Conservation (phyloP, 2,113 vertebrate species). For the Channa argus region DNA sequence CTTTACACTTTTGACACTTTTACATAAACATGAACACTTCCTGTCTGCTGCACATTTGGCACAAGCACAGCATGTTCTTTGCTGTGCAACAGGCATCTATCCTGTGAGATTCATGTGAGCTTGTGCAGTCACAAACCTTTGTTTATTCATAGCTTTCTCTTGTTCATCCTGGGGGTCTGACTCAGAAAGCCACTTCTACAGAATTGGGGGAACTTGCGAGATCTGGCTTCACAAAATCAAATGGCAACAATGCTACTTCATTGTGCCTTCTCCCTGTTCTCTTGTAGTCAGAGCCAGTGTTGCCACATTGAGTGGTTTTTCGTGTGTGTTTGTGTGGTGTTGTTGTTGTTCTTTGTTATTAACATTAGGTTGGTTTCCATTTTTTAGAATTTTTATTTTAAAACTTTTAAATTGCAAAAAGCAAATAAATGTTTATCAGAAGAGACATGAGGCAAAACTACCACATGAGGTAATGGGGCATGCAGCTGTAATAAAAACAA, state of each 20-base stretch:
- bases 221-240: conserved; percentile 6
- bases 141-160: conserved; percentile 40
- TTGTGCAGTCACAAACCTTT: conserved; percentile 35
- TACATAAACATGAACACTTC: conserved; percentile 9
- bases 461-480: too few species aligned
- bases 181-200: conserved; percentile 29
- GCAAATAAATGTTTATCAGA: too few species aligned
- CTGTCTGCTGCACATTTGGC: conserved; percentile 6
- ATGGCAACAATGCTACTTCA: not conserved
- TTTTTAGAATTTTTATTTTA: too few species aligned
- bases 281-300: not conserved
- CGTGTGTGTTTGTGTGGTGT: too few species aligned
- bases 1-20: too few species aligned
- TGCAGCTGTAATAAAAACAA: too few species aligned
- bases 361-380: too few species aligned
- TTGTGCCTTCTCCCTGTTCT: not conserved
- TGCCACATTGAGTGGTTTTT: not conserved
- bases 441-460: too few species aligned
- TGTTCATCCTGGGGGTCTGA: conserved; percentile 29
- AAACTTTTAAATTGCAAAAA: too few species aligned
- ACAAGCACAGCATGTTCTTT: conserved; percentile 32
- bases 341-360: too few species aligned
- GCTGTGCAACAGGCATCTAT: conserved; percentile 21
- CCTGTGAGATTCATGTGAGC: conserved; percentile 59
- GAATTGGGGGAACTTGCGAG: too few species aligned